Evolutionary conservation across 1,140 invertebrate species (phyloP).

Genomic region (Triops cancriformis): DNA sequence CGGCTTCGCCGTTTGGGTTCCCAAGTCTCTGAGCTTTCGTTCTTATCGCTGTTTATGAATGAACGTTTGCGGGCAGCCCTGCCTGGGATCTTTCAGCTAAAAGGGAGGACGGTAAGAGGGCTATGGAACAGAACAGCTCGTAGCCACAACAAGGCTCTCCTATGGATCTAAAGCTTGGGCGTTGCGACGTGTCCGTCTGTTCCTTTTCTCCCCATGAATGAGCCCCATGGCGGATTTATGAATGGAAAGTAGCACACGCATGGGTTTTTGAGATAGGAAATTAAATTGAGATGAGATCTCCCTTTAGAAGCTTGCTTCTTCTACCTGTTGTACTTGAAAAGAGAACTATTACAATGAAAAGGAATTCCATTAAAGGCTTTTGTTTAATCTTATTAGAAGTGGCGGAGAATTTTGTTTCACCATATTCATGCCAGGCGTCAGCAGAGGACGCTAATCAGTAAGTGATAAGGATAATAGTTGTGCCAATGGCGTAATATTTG

Average conservation of each 20-base stretch:
- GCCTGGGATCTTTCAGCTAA: background rate
- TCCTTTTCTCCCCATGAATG: constrained; percentile 3
- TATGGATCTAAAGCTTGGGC: background rate
- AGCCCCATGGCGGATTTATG: background rate
- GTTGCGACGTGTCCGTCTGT: background rate
- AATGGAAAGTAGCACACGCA: constrained; percentile 1
- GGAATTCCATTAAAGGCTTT: too few relatives aligned
- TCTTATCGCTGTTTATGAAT: constrained; percentile 10
- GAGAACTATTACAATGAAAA: too few relatives aligned
- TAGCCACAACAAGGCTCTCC: background rate
- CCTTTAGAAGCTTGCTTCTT: background rate
- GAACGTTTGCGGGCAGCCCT: background rate
- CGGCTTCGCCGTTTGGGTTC: background rate
- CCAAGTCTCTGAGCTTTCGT: background rate
- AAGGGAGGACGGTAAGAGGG: background rate
- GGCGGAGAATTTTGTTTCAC: too few relatives aligned
- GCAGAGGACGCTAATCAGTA: too few relatives aligned
- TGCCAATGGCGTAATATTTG: too few relatives aligned
- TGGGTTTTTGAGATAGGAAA: constrained; percentile 19
- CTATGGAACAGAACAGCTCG: background rate
- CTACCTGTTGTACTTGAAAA: too few relatives aligned
- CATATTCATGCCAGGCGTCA: too few relatives aligned
- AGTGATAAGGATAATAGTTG: too few relatives aligned
- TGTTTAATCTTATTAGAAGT: too few relatives aligned
- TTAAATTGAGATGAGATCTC: background rate